Conservation (phyloP, 2,797 vertebrate genomes). For the Malurus leucopterus region DNA sequence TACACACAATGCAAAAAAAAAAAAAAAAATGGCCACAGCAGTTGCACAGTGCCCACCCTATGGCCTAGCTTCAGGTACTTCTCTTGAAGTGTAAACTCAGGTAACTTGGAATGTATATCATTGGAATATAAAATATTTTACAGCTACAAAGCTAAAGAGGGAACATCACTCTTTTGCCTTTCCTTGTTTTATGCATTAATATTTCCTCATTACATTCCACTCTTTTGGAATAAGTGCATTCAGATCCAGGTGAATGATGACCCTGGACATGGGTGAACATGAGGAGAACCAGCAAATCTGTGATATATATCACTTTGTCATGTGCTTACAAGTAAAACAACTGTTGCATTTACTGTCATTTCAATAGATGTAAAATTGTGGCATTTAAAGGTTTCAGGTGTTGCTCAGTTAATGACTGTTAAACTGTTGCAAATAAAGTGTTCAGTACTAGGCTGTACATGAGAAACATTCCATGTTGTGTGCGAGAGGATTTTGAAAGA, state of each 20-base stretch:
- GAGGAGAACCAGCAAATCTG: conserved; percentile 77
- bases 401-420: conserved; percentile 76
- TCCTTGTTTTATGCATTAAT: conserved; percentile 76
- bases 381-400: conserved; percentile 72
- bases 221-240: conserved; percentile 75
- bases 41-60: conserved; percentile 79
- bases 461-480: conserved; percentile 75
- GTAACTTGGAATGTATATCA: conserved; percentile 90
- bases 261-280: conserved; percentile 67
- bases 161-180: conserved; percentile 84
- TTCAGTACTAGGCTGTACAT: conserved; percentile 64
- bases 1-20: conserved; percentile 77
- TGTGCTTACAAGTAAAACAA: conserved; percentile 66
- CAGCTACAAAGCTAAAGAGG: conserved; percentile 78
- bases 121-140: conserved; percentile 76
- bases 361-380: conserved; percentile 64
- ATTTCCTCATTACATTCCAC: conserved; percentile 80
- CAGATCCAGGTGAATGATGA: conserved; percentile 58
- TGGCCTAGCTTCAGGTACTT: conserved; percentile 90
- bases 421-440: conserved; percentile 64
- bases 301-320: conserved; percentile 68
- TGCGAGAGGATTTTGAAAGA: conserved; percentile 57
- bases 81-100: conserved; percentile 91
- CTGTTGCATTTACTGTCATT: conserved; percentile 71
- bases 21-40: conserved; percentile 71